These are phyloP conservation scores for Numenius phaeopus DNA, from an alignment of 2,797 vertebrate species.

Conservation along the genomic window DNA sequence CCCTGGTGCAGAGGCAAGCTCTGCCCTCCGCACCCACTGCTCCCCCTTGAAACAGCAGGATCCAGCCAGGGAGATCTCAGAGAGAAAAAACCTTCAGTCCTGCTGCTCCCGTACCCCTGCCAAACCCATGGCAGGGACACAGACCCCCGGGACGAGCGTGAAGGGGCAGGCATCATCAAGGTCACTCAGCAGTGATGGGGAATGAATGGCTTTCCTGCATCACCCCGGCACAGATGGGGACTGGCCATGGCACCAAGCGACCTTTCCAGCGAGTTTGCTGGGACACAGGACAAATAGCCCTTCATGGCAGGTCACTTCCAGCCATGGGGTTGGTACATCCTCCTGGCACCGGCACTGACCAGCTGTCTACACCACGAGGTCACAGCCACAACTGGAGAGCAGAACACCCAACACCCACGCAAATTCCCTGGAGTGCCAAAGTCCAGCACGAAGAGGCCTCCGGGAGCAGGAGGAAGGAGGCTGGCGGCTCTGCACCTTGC, in stretches of 20 bases:
- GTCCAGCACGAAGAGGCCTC: neutral
- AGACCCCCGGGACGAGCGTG: neutral
- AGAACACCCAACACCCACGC: neutral
- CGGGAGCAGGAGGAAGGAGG: neutral
- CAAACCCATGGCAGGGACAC: neutral
- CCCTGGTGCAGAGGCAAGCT: neutral
- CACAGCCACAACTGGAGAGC: neutral
- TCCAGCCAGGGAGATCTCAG: neutral
- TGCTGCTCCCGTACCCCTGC: neutral
- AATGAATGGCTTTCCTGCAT: neutral
- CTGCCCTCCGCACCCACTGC: neutral
- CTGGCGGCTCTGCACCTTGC: neutral
- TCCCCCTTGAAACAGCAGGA: neutral
- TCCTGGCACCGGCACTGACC: neutral
- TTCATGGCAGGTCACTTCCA: neutral
- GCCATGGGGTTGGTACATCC: fast-evolving
- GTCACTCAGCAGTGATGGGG: neutral
- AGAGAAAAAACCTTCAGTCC: neutral
- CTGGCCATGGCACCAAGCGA: neutral
- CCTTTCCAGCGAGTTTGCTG: neutral
- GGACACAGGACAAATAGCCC: neutral
- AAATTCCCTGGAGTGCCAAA: neutral
- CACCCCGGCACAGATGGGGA: fast-evolving
- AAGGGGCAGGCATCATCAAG: neutral
- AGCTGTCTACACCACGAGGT: neutral